phyloP scores from a whole-genome alignment of 2,888 invertebrate species.

The Calephelis perditalis region DNA sequence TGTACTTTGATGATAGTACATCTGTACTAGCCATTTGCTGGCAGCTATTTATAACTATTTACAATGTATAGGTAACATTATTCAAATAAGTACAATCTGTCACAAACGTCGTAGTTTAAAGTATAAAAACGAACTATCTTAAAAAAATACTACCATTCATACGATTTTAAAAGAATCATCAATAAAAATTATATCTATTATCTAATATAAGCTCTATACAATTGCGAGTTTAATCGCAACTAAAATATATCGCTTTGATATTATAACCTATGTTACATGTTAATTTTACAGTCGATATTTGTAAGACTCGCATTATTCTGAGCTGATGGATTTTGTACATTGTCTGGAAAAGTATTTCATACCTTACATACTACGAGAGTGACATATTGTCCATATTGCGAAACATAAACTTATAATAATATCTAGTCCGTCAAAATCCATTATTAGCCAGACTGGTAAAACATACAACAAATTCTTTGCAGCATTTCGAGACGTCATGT shows the following conservation, averaged over 20 bases:
- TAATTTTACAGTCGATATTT: constrained; percentile 3
- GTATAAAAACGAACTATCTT: constrained; percentile 3
- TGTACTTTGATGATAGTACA: constrained; percentile 7
- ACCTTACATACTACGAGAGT: background rate
- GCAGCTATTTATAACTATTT: constrained; percentile 12
- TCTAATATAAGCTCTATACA: constrained; percentile 7
- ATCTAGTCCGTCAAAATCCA: too few species aligned
- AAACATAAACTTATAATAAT: background rate
- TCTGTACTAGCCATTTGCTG: background rate
- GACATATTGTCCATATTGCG: constrained; percentile 1
- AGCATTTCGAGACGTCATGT: too few species aligned
- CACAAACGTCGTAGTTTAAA: constrained; percentile 1
- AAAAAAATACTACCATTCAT: constrained; percentile 11
- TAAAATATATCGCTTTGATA: constrained; percentile 5
- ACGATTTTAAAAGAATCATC: constrained; percentile 3
- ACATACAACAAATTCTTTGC: too few species aligned
- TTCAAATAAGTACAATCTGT: constrained; percentile 13
- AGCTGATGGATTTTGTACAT: constrained; percentile 6
- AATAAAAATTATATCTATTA: constrained; percentile 10
- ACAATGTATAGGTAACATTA: constrained; percentile 9
- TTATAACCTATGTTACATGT: constrained; percentile 10
- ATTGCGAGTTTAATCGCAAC: constrained; percentile 1
- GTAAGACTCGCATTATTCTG: background rate
- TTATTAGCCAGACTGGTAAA: too few species aligned
- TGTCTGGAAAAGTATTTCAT: background rate